Percentiles rank a stretch among this genome's conserved stretches.
phyloP scores from a whole-genome alignment of 1,140 invertebrate genomes.

The Holotrichia oblita region DNA sequence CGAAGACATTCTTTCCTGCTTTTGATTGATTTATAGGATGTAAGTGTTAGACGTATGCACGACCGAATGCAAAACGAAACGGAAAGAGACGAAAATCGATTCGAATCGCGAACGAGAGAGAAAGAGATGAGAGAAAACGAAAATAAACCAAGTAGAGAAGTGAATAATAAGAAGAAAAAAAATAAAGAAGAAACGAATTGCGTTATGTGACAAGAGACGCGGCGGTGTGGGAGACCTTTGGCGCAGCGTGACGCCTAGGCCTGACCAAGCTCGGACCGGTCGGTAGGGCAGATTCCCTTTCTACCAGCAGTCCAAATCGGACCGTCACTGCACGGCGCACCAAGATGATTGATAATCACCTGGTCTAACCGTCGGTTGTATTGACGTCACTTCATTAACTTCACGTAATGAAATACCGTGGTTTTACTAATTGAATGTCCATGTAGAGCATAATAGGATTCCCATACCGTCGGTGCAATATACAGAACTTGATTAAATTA shows the following conservation, averaged over 20 bases:
- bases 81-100: neutral
- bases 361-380: conserved; percentile 50
- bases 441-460: conserved; percentile 61
- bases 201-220: conserved; percentile 22
- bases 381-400: conserved; percentile 60
- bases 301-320: conserved; percentile 19
- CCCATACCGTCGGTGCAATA: conserved; percentile 45
- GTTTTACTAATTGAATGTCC: conserved; percentile 62
- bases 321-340: conserved; percentile 49
- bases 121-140: neutral
- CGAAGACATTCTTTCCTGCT: conserved; percentile 28
- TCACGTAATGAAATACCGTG: conserved; percentile 60
- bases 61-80: neutral
- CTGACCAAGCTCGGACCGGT: neutral
- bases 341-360: conserved; percentile 60
- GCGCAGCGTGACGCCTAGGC: conserved; percentile 28
- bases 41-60: conserved; percentile 7
- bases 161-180: neutral
- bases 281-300: conserved; percentile 16
- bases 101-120: neutral
- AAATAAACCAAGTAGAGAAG: conserved; percentile 13
- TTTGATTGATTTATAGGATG: conserved; percentile 37
- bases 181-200: neutral
- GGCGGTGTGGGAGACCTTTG: conserved; percentile 22
- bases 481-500: conserved; percentile 41